phyloP scores from a whole-genome alignment of 2,113 vertebrate genomes.

The Cervus canadensis region DNA sequence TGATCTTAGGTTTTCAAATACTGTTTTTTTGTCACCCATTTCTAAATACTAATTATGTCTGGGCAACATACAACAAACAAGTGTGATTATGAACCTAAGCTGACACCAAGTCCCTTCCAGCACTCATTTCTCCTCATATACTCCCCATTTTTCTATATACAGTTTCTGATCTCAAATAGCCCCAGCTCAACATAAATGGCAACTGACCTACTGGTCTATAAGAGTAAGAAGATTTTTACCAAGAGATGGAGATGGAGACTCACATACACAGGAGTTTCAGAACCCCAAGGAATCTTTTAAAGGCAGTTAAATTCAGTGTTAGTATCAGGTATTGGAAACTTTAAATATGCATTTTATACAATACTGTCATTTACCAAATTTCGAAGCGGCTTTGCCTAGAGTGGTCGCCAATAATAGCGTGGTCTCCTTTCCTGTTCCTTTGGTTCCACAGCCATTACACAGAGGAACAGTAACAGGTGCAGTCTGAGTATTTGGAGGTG shows the following conservation, averaged over 20 bases:
- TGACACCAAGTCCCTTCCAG: background rate
- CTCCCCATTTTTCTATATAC: background rate
- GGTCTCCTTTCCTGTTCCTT: constrained; percentile 86
- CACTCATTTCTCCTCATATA: background rate
- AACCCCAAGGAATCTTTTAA: constrained; percentile 16
- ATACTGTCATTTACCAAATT: constrained; percentile 86
- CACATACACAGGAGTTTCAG: background rate
- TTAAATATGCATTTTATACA: constrained; percentile 26
- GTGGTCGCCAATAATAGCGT: constrained; percentile 82
- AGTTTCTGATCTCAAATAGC: background rate
- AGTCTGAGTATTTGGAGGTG: constrained; percentile 84
- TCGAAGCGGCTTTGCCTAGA: constrained; percentile 86
- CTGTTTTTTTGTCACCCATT: background rate
- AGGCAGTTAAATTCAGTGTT: background rate
- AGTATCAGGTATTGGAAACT: background rate
- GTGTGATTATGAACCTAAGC: background rate
- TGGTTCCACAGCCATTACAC: constrained; percentile 94
- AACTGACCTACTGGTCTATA: background rate
- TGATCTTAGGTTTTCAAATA: constrained; percentile 10
- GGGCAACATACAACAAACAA: background rate
- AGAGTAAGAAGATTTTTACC: background rate
- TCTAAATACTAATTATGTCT: background rate
- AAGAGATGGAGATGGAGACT: constrained; percentile 3
- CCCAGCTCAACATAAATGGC: background rate
- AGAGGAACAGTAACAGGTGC: constrained; percentile 86